Base-by-base conservation (phyloP, 2,797 vertebrate genomes). In the Cyclopterus lumpus region DNA sequence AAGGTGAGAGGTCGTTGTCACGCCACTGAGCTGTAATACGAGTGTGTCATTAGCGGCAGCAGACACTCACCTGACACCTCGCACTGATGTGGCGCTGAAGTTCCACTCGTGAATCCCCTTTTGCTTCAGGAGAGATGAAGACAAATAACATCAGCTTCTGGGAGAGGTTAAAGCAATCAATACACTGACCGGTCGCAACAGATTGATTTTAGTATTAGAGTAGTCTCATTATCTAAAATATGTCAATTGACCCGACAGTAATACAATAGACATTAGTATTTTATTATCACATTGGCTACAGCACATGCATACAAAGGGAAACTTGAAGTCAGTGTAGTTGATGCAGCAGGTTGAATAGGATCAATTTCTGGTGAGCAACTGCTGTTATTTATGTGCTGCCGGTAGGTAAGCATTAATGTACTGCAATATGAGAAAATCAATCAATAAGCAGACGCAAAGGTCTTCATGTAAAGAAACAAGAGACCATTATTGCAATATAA, bases 31-130 rank as follows among this genome's bases (percentile, higher is more conserved):
- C 54, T 70, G 67, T 38, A 10, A 51, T 36, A 30, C 7, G 30
- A 54, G 28, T 0, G 38, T 1, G 42, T 53, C 38, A 24, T 54
- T 58, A 8, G 55, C 36, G 18, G n/a, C 14, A 7, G 48, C 49
- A 36, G 62, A 40, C 75, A 84, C 94, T 92, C 83, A 96, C 95
- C 95, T 96, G 83, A 96, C 95, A 16, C 98, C 97, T 73, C 98
- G 96, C 62, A 99, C 95, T 3, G 97, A 96, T 5, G 95, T 88
- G 54, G 97, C 97, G 70, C 93, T 95, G 84, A 99, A 99, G 92
- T 99, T 98, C 98, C 98, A 99, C 88, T 99, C 98, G 0, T 99
- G 96, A 79, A 99, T 96, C 71, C 97, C 97, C 75, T 97, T 98
- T 94, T 97, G 89, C 90, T 97, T 93, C 48, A 28, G 62, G 54